Percentiles rank a stretch among this genome's conserved stretches.
Conservation (phyloP, 1,140 invertebrate genomes). For the Achroia grisella region DNA sequence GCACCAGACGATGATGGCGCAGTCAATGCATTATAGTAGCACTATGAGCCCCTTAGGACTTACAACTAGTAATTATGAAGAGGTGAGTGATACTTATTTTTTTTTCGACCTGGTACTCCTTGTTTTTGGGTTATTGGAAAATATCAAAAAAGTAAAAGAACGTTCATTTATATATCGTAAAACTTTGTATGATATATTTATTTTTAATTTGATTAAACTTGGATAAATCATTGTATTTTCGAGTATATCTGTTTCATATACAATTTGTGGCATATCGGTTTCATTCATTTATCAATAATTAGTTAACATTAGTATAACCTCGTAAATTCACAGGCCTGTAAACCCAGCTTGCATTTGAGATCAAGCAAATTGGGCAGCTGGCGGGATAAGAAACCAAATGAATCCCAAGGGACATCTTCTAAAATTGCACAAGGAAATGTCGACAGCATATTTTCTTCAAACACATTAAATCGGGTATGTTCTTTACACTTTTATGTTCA, state of each 20-base stretch:
- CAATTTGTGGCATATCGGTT: too few relatives aligned
- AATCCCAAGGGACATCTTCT: constrained; percentile 8
- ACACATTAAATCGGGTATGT: constrained; percentile 32
- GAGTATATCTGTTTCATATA: too few relatives aligned
- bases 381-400: constrained; percentile 17
- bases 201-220: too few relatives aligned
- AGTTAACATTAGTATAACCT: background rate
- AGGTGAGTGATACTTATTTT: constrained; percentile 23
- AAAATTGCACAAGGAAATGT: constrained; percentile 12
- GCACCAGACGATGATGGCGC: constrained; percentile 17
- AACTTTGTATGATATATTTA: too few relatives aligned
- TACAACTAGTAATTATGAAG: constrained; percentile 37
- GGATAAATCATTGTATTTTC: too few relatives aligned
- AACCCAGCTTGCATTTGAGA: constrained; percentile 26
- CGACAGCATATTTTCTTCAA: constrained; percentile 18
- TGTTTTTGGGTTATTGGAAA: too few relatives aligned
- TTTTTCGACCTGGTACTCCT: too few relatives aligned
- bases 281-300: background rate
- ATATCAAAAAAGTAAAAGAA: too few relatives aligned
- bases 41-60: constrained; percentile 19
- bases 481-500: background rate
- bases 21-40: constrained; percentile 15
- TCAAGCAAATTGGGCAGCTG: constrained; percentile 10
- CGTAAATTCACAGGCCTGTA: constrained; percentile 32
- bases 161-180: too few relatives aligned